Conservation (phyloP, 64 coral and sea anemone species). For the Pocillopora verrucosa region DNA sequence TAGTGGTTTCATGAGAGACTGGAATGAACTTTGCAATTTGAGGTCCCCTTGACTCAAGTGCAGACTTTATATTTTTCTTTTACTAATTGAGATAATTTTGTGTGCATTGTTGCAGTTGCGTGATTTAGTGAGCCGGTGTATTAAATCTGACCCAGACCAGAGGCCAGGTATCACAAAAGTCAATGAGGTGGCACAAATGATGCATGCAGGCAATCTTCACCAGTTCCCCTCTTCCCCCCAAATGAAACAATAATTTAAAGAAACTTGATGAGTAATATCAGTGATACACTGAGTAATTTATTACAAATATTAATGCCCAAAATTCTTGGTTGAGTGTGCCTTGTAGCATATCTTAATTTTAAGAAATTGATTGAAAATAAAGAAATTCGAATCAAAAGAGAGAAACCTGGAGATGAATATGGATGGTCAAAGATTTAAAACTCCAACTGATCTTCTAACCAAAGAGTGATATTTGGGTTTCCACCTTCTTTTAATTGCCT, state of each 20-base stretch:
- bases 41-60: no score
- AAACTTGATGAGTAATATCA: not conserved
- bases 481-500: no score
- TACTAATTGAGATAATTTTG: not conserved
- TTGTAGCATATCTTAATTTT: no score
- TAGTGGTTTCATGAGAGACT: no score
- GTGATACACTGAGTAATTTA: not conserved
- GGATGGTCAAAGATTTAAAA: no score
- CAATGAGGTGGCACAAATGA: conserved; percentile 79
- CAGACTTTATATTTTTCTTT: no score
- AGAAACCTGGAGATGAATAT: no score
- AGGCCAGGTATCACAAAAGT: conserved; percentile 83
- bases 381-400: no score
- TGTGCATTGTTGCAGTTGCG: conserved; percentile 70
- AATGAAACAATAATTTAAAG: not conserved
- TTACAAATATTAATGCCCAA: not conserved
- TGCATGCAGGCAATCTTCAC: conserved; percentile 52
- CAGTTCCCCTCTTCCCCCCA: not conserved
- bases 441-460: no score
- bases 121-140: conserved; percentile 85
- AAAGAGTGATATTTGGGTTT: no score
- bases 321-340: not conserved
- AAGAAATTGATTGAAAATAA: no score
- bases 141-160: conserved; percentile 89
- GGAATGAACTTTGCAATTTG: no score